A percentile compares a stretch with the other conserved stretches of the same genome.
phyloP scores from a whole-genome alignment of 2,797 vertebrate species.

The Psittacula derbiana region DNA sequence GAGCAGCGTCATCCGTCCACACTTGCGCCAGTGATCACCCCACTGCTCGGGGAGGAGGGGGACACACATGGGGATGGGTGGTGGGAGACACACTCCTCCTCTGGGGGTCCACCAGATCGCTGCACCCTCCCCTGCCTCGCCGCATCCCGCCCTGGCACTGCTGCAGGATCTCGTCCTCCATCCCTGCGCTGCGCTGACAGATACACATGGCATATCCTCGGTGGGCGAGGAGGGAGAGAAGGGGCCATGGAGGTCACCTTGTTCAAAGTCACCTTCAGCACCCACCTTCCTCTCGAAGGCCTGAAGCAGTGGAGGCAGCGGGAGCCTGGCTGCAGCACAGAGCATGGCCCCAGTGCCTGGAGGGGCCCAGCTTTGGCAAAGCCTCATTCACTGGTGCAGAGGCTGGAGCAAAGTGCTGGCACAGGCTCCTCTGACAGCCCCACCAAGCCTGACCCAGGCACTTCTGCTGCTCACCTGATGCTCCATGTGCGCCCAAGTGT shows the following conservation, averaged over 20 bases:
- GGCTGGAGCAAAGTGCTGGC: background rate
- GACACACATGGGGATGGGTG: accelerated
- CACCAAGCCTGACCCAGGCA: background rate
- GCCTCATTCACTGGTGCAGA: background rate
- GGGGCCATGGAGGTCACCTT: background rate
- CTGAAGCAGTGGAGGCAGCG: background rate
- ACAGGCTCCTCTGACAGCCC: background rate
- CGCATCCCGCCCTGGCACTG: background rate
- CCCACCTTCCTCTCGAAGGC: background rate
- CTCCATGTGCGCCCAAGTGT: background rate
- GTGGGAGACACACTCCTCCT: background rate
- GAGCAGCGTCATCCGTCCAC: background rate
- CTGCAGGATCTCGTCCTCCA: background rate
- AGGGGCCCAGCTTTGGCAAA: background rate
- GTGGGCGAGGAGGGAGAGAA: background rate
- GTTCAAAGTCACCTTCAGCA: background rate
- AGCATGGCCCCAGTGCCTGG: background rate
- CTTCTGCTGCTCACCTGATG: background rate
- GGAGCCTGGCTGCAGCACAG: background rate
- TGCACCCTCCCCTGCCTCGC: background rate
- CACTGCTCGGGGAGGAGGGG: background rate
- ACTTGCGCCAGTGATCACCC: background rate
- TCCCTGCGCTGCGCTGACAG: background rate
- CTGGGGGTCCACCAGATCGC: background rate
- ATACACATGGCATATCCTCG: background rate